These are phyloP conservation scores for Platyrinchus mystaceus DNA, from an alignment of 2,797 vertebrate genomes.

Conservation along the genomic window DNA sequence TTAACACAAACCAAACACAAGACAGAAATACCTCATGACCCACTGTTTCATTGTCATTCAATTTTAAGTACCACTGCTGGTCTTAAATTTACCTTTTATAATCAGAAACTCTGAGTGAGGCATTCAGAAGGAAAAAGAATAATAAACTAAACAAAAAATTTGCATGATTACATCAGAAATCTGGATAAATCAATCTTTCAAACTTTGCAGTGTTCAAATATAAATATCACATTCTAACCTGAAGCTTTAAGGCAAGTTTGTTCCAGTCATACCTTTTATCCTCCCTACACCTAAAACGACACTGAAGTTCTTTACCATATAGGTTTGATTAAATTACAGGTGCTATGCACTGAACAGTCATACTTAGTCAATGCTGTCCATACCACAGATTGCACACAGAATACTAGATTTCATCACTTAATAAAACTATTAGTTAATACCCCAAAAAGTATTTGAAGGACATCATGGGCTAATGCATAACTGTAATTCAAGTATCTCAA, in stretches of 20 bases:
- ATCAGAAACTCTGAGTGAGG: neutral
- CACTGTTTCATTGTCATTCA: neutral
- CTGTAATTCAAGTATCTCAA: neutral
- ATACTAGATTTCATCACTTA: slow-evolving; percentile 41
- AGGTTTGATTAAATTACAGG: neutral
- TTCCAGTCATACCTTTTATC: neutral
- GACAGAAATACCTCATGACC: neutral
- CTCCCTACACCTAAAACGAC: neutral
- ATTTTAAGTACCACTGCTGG: neutral
- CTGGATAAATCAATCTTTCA: neutral
- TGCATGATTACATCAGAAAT: neutral
- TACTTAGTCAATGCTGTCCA: neutral
- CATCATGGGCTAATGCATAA: neutral
- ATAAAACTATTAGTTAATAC: slow-evolving; percentile 42
- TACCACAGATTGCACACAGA: neutral
- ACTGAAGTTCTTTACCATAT: neutral
- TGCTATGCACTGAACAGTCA: neutral
- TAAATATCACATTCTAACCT: neutral
- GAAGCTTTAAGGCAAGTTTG: neutral
- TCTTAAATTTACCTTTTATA: neutral
- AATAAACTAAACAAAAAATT: neutral
- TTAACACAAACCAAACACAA: neutral
- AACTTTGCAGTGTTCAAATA: neutral
- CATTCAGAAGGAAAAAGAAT: neutral
- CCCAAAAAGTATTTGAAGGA: slow-evolving; percentile 6